These are phyloP conservation scores for Agrilus cyanescens DNA, from an alignment of 2,888 invertebrate genomes.

Conservation along the genomic window DNA sequence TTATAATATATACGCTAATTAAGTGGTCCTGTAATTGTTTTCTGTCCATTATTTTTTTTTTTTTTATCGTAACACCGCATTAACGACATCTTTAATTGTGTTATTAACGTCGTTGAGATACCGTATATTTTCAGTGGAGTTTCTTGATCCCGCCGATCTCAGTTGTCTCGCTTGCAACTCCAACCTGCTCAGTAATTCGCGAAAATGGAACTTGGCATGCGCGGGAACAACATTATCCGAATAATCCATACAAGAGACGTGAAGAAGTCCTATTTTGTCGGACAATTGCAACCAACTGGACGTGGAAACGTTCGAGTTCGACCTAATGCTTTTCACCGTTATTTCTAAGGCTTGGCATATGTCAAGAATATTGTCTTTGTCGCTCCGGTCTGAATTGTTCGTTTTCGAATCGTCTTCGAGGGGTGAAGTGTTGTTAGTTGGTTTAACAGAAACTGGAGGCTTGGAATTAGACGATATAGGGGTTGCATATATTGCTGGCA, in stretches of 20 bases:
- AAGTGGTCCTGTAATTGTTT: slow-evolving; percentile 6
- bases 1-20: slow-evolving; percentile 9
- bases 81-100: slow-evolving; percentile 59
- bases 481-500: slow-evolving; percentile 67
- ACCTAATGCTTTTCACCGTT: slow-evolving; percentile 48
- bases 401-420: slow-evolving; percentile 33
- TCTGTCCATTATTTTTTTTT: background rate
- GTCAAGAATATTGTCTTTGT: slow-evolving; percentile 49
- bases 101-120: slow-evolving; percentile 61
- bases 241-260: slow-evolving; percentile 71
- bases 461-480: slow-evolving; percentile 41
- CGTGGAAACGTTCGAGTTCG: slow-evolving; percentile 42
- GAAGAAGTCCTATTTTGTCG: slow-evolving; percentile 70
- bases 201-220: slow-evolving; percentile 79
- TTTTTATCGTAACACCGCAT: slow-evolving; percentile 47
- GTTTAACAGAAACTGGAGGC: slow-evolving; percentile 41
- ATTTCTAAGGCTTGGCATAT: slow-evolving; percentile 53
- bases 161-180: slow-evolving; percentile 58
- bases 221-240: slow-evolving; percentile 72
- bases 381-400: slow-evolving; percentile 36
- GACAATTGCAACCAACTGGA: slow-evolving; percentile 70
- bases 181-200: slow-evolving; percentile 58
- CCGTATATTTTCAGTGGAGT: slow-evolving; percentile 54
- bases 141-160: slow-evolving; percentile 56
- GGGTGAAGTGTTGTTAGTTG: slow-evolving; percentile 30